Percentiles rank a stretch among this genome's conserved stretches.
Conservation (phyloP, 2,888 invertebrate species). For the Myathropa florea region DNA sequence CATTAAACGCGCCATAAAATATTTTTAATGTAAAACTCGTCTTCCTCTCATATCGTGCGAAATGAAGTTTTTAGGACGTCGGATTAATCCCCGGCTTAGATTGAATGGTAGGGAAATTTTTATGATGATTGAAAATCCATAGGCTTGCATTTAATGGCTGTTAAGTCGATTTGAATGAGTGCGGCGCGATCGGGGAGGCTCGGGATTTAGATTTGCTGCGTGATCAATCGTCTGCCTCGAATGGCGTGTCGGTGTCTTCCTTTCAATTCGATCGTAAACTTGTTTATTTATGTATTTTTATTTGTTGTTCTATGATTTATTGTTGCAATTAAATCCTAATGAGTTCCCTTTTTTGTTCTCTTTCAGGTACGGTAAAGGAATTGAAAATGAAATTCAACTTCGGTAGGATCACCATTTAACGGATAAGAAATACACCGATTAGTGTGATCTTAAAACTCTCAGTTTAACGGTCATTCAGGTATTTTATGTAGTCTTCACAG, state of each 20-base stretch:
- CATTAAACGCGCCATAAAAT: slow-evolving; percentile 49
- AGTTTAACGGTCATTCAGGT: no score
- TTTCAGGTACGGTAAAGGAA: not conserved
- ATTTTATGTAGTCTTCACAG: no score
- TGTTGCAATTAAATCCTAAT: not conserved
- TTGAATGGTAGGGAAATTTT: slow-evolving; percentile 15
- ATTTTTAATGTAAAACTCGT: not conserved
- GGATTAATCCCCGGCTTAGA: slow-evolving; percentile 5
- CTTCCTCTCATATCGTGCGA: slow-evolving; percentile 3
- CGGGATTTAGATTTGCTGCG: not conserved
- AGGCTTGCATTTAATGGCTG: slow-evolving; percentile 39
- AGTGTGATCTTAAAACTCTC: not conserved
- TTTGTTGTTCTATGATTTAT: not conserved
- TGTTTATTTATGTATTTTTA: not conserved
- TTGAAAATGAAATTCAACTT: no score
- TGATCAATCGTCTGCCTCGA: not conserved
- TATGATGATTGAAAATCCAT: slow-evolving; percentile 62
- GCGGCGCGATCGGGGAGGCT: not conserved
- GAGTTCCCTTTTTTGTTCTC: not conserved
- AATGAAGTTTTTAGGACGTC: slow-evolving; percentile 15
- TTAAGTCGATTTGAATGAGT: not conserved
- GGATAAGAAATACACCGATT: not conserved
- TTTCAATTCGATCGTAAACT: not conserved
- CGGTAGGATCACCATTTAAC: no score
- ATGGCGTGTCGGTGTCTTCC: not conserved